Evolutionary conservation across 2,888 invertebrate species (phyloP).

Genomic region (Arenicola marina): DNA sequence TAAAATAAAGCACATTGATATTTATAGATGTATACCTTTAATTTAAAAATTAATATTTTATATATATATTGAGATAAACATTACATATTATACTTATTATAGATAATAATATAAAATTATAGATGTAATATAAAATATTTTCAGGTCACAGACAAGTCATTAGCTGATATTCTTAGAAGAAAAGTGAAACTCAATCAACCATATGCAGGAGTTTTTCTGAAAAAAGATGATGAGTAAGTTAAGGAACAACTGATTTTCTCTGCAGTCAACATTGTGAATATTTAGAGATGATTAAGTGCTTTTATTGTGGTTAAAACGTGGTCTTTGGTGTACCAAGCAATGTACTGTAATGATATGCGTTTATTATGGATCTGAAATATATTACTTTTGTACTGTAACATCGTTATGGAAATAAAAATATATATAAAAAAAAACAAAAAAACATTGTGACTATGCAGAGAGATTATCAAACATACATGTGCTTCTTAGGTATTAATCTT

Average conservation of each 20-base stretch:
- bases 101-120: background rate
- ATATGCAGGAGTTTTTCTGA: constrained; percentile 95
- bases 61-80: background rate
- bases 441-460: too few species aligned
- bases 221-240: constrained; percentile 81
- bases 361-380: background rate
- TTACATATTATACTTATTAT: background rate
- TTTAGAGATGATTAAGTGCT: background rate
- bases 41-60: background rate
- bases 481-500: too few species aligned
- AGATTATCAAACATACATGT: too few species aligned
- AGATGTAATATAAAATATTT: constrained; percentile 17
- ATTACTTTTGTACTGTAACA: background rate
- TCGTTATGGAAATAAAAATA: background rate
- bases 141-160: constrained; percentile 80
- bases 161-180: constrained; percentile 86
- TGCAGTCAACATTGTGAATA: background rate
- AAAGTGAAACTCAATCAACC: constrained; percentile 96
- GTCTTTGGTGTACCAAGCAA: too few species aligned
- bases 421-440: too few species aligned
- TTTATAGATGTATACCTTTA: background rate
- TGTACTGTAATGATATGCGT: background rate
- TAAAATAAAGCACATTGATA: background rate
- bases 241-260: background rate
- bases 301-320: too few species aligned